Conservation (phyloP, 2,113 vertebrate species). For the Microcebus griseorufus region DNA sequence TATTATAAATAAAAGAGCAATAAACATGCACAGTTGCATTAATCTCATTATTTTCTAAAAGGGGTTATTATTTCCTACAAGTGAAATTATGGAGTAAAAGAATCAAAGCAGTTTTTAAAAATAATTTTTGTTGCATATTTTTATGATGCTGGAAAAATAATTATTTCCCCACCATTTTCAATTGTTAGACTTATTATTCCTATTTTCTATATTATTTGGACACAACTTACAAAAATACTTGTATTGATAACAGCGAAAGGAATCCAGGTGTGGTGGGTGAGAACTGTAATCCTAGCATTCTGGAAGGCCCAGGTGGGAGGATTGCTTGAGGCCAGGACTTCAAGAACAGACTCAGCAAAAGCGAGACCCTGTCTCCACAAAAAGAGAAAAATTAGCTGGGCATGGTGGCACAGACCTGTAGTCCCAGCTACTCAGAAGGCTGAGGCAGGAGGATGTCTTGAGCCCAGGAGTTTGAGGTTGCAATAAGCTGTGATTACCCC, state of each 20-base stretch:
- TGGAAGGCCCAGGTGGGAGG: too few relatives aligned
- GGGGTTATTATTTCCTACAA: not conserved
- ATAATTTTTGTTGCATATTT: not conserved
- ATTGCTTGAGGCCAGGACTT: too few relatives aligned
- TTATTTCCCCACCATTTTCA: not conserved
- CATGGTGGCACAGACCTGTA: too few relatives aligned
- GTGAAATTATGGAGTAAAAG: not conserved
- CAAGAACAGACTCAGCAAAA: too few relatives aligned
- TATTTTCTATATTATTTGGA: not conserved
- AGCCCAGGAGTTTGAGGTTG: too few relatives aligned
- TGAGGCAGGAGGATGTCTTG: too few relatives aligned
- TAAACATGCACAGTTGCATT: not conserved
- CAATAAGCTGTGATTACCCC: too few relatives aligned
- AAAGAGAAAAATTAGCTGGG: too few relatives aligned
- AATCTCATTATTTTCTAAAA: not conserved
- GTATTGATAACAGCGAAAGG: not conserved
- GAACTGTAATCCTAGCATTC: too few relatives aligned
- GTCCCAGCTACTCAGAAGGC: too few relatives aligned
- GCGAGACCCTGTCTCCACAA: too few relatives aligned
- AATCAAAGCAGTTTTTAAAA: not conserved
- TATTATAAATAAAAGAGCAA: not conserved
- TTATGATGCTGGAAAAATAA: not conserved
- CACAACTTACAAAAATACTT: not conserved
- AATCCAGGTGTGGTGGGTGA: too few relatives aligned
- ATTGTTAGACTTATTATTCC: not conserved